Evolutionary conservation across 53 echinoderm and acorn worm species (phyloP).

Genomic region (Henricia sp.): DNA sequence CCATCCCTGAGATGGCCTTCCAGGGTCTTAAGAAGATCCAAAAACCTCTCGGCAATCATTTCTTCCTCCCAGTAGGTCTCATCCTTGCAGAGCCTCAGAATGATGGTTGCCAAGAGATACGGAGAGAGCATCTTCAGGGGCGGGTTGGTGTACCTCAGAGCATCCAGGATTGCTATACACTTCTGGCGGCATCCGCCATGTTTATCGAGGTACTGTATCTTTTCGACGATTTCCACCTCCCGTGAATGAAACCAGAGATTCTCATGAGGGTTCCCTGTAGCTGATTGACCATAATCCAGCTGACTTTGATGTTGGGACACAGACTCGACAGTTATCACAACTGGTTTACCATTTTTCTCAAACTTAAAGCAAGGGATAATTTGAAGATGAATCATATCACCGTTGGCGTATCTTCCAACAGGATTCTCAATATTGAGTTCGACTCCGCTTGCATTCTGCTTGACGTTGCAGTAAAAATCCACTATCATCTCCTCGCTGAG

Average conservation of each 20-base stretch:
- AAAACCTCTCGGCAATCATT: slow-evolving; percentile 76
- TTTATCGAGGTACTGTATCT: slow-evolving; percentile 47
- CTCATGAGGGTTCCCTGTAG: slow-evolving; percentile 47
- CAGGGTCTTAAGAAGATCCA: slow-evolving; percentile 65
- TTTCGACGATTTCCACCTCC: slow-evolving; percentile 36
- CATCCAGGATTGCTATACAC: slow-evolving; percentile 67
- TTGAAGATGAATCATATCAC: slow-evolving; percentile 22
- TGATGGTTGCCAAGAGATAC: slow-evolving; percentile 50
- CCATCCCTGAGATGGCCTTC: slow-evolving; percentile 45
- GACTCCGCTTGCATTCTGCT: slow-evolving; percentile 4
- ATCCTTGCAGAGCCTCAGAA: slow-evolving; percentile 63
- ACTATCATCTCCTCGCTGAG: slow-evolving; percentile 1
- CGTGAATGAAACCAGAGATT: slow-evolving; percentile 53
- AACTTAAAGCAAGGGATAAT: slow-evolving; percentile 54
- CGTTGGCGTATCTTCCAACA: slow-evolving; percentile 15
- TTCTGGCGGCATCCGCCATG: slow-evolving; percentile 73
- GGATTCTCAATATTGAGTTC: slow-evolving; percentile 49
- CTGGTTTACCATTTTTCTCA: slow-evolving; percentile 23
- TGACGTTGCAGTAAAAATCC: slow-evolving; percentile 38
- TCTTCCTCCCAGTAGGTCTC: slow-evolving; percentile 71
- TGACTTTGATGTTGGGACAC: background rate
- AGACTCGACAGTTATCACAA: slow-evolving; percentile 42
- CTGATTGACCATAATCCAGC: too few relatives aligned
- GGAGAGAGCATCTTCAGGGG: slow-evolving; percentile 59
- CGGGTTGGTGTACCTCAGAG: slow-evolving; percentile 42